Evolutionary conservation across 1,140 invertebrate genomes (phyloP).

Genomic region (Drosophila sechellia): DNA sequence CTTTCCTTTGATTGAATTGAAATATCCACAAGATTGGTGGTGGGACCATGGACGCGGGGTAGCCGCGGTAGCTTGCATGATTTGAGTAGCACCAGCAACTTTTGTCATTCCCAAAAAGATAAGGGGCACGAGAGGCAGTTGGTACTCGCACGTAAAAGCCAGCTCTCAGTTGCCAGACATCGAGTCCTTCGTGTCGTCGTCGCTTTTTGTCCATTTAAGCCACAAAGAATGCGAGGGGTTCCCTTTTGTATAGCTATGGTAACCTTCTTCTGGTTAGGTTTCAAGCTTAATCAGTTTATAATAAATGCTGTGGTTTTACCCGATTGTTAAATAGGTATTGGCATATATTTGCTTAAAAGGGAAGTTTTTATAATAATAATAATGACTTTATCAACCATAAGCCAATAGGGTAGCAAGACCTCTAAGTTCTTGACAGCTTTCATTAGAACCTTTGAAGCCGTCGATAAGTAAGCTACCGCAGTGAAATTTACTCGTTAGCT

Average conservation of each 20-base stretch:
- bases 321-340: too few species aligned
- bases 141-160: slow-evolving; percentile 22
- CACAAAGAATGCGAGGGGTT: slow-evolving; percentile 17
- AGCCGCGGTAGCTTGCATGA: slow-evolving; percentile 29
- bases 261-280: neutral
- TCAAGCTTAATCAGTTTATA: neutral
- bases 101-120: slow-evolving; percentile 53
- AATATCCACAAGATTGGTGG: slow-evolving; percentile 23
- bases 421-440: neutral
- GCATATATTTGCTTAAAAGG: too few species aligned
- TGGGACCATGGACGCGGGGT: neutral
- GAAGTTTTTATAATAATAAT: too few species aligned
- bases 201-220: slow-evolving; percentile 27
- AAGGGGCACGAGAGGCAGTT: slow-evolving; percentile 40
- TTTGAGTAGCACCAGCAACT: slow-evolving; percentile 45
- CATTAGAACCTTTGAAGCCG: neutral
- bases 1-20: slow-evolving; percentile 55
- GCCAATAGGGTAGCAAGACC: slow-evolving; percentile 1
- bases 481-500: slow-evolving; percentile 1
- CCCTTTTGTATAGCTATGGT: neutral
- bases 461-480: slow-evolving; percentile 21
- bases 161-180: slow-evolving; percentile 18
- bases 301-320: neutral
- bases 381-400: slow-evolving; percentile 3
- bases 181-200: slow-evolving; percentile 30